Evolutionary conservation across 2,797 vertebrate genomes (phyloP).

Genomic region (Apogon talboti): DNA sequence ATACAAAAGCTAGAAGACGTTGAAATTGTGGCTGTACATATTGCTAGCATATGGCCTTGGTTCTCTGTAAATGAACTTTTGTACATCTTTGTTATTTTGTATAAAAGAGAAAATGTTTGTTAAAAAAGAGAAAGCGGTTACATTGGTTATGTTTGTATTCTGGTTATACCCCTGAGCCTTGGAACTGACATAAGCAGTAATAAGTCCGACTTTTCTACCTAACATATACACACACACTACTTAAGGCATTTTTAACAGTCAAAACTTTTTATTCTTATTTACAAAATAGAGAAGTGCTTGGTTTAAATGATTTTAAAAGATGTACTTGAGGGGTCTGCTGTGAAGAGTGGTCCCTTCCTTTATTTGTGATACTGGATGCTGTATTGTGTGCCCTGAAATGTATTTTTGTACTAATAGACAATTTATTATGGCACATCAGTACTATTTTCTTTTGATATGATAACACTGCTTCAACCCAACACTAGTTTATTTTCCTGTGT

Average conservation of each 20-base stretch:
- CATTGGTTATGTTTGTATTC: slow-evolving; percentile 96
- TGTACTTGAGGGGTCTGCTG: slow-evolving; percentile 92
- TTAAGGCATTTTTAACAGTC: slow-evolving; percentile 97
- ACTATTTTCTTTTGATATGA: slow-evolving; percentile 96
- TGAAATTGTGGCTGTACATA: slow-evolving; percentile 97
- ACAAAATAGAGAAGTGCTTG: slow-evolving; percentile 91
- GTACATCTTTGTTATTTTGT: slow-evolving; percentile 99
- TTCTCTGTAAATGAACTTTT: slow-evolving; percentile 99
- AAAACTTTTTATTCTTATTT: slow-evolving; percentile 94
- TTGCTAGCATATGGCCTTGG: slow-evolving; percentile 97
- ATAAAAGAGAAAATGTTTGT: slow-evolving; percentile 94
- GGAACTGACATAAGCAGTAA: slow-evolving; percentile 98
- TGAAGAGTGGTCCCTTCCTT: slow-evolving; percentile 92
- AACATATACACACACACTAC: slow-evolving; percentile 84
- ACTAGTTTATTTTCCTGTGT: slow-evolving; percentile 90
- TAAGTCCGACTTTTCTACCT: slow-evolving; percentile 97
- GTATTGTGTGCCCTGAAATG: slow-evolving; percentile 99
- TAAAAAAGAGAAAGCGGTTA: slow-evolving; percentile 84
- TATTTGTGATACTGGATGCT: slow-evolving; percentile 99
- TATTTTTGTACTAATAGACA: slow-evolving; percentile 99
- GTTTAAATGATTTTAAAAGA: slow-evolving; percentile 94
- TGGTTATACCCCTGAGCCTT: slow-evolving; percentile 97
- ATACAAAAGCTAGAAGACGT: slow-evolving; percentile 86
- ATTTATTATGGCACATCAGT: slow-evolving; percentile 99
- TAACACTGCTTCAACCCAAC: slow-evolving; percentile 93